Evolutionary conservation across 1,140 invertebrate genomes (phyloP), one percentile per base, ranked within the genome.

Genomic region (Papilio polytes): DNA sequence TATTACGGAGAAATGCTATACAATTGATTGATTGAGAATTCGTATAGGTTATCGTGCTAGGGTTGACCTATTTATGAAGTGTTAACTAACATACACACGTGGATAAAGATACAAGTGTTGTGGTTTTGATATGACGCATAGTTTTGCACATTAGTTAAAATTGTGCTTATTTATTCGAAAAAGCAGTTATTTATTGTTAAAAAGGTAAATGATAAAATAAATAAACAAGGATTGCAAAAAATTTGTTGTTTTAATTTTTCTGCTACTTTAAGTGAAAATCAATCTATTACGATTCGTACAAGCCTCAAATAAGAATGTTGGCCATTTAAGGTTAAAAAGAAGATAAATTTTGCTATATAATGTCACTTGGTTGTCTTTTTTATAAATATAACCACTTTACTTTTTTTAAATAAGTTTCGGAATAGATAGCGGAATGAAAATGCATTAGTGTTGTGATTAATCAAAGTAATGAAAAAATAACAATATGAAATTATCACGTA

Each of bases 401-500:
- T 70, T 36, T 70, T 63, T 70, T 36, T 13, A 20, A 70, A 70
- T 31, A 70, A 31, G 63, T 70, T 70, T 70, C 26, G 63, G 63
- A 31, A 31, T 70, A 70, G 26, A 15, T 31, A 31, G 63, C 63
- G 26, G 3, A n/a, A 66, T 78, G 83, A 73, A 53, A 79, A 26
- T 80, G 66, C 59, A 56, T 83, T 85, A 78, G 85, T 87, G 85
- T 80, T 76, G 78, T 78, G 46, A 78, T 77, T 76, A 78, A 80
- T 73, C 26, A 76, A 31, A 76, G 74, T 48, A 51, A 76, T 76
- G 48, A 76, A 36, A 74, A 53, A 56, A 80, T 73, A 87, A 82
- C 84, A 89, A 78, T 63, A 94, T 93, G 91, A 94, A 93, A 90
- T 89, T 89, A 78, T 90, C 85, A 79, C 86, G 87, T 87, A 79